Conservation (phyloP, 2,113 vertebrate genomes). For the Lycocorax pyrrhopterus region DNA sequence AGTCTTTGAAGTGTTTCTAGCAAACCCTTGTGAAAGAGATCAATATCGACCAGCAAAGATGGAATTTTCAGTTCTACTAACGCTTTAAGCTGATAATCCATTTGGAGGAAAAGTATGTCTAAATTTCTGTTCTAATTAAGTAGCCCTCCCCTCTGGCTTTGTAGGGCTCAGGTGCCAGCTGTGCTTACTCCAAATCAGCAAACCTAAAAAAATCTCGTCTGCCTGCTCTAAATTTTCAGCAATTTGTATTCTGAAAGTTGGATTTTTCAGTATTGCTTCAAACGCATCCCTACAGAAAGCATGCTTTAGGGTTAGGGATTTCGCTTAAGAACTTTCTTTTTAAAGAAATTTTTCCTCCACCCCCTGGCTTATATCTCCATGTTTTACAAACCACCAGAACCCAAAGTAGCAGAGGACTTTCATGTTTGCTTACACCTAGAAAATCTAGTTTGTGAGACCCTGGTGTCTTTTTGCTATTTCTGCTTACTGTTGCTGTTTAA, state of each 20-base stretch:
- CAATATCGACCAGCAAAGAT: background rate
- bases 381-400: background rate
- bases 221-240: background rate
- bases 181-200: background rate
- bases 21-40: background rate
- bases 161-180: background rate
- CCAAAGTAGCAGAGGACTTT: background rate
- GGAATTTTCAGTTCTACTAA: background rate
- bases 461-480: background rate
- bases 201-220: background rate
- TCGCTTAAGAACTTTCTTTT: background rate
- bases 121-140: background rate
- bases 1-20: background rate
- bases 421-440: background rate
- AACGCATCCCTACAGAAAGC: background rate
- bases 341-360: background rate
- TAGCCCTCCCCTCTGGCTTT: background rate
- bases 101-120: background rate
- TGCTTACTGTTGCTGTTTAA: background rate
- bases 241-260: background rate
- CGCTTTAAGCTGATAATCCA: background rate
- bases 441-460: background rate
- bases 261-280: background rate
- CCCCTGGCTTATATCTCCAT: background rate
- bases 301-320: background rate